These are phyloP conservation scores for Numida meleagris DNA, from an alignment of 2,113 vertebrate genomes.

Conservation along the genomic window DNA sequence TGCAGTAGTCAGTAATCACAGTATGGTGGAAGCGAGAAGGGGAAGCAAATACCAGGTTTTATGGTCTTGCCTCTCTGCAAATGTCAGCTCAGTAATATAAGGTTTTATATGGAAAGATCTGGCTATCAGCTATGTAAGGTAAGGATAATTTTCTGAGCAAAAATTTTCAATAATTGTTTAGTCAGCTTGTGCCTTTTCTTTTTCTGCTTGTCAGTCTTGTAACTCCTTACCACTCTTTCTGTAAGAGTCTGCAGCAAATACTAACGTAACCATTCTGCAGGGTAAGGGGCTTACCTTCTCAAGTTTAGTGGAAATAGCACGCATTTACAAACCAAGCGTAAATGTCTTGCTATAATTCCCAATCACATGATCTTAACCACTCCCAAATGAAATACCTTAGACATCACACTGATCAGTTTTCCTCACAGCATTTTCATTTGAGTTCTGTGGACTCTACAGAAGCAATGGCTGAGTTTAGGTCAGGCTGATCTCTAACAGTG, in stretches of 20 bases:
- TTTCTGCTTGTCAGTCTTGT: neutral
- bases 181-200: neutral
- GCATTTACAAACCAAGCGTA: neutral
- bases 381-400: neutral
- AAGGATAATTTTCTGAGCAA: neutral
- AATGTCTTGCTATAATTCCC: neutral
- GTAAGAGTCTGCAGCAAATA: neutral
- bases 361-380: neutral
- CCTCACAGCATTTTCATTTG: neutral
- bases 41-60: neutral
- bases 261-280: neutral
- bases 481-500: neutral
- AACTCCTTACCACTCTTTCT: neutral
- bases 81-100: neutral
- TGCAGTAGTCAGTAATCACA: neutral
- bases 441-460: neutral
- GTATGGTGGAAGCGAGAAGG: neutral
- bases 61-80: neutral
- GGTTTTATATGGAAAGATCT: neutral
- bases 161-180: neutral
- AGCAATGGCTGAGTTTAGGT: neutral
- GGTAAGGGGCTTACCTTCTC: neutral
- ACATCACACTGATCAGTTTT: neutral
- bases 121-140: neutral
- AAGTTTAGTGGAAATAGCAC: neutral